Evolutionary conservation across 2,113 vertebrate genomes (phyloP), one percentile per base, ranked within the genome.

Genomic region (Microcebus ravelobensis): DNA sequence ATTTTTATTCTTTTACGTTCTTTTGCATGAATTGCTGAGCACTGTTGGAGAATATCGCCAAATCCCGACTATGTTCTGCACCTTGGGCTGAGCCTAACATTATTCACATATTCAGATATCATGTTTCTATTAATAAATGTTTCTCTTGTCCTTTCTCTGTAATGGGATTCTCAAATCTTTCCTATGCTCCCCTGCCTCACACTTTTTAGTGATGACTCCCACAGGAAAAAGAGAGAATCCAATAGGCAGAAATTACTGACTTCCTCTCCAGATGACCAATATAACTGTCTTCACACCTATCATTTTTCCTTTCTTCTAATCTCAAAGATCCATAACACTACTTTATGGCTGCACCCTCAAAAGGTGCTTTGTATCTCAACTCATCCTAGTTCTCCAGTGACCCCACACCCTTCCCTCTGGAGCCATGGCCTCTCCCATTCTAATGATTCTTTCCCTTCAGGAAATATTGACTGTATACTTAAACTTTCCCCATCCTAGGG

Each of bases 41-140:
- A 63, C n/a, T 79, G 36, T 29, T 91, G 36, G 39, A 90, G n/a
- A 87, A 90, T 94, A 73, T 52, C 50, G 59, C 31, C 15, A 94
- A 89, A 86, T 15, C 42, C 12, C 50, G 29, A 23, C 4, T 25
- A 39, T 34, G 9, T 42, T 68, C 27, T 55, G 10, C 1, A 73
- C 23, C n/a, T 87, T 55, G 55, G 74, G 4, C 31, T 55, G 39
- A 84, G 34, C 42, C 29, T 87, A 27, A 36, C 8, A 59, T 63
- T 23, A 39, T 68, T 88, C 42, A 68, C n/a, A 3, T 70, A 55
- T 70, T 89, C 42, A 17, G 70, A 20, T 92, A 36, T 39, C 61
- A 14, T 57, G 11, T 74, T 95, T 94, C 57, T 89, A 21, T 61
- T 71, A 85, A 87, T 76, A 88, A 91, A 61, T 50, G 50, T 91